A percentile compares a stretch with the other conserved stretches of the same genome.
Conservation (phyloP, 2,888 invertebrate species). For the Melipona bicolor region DNA sequence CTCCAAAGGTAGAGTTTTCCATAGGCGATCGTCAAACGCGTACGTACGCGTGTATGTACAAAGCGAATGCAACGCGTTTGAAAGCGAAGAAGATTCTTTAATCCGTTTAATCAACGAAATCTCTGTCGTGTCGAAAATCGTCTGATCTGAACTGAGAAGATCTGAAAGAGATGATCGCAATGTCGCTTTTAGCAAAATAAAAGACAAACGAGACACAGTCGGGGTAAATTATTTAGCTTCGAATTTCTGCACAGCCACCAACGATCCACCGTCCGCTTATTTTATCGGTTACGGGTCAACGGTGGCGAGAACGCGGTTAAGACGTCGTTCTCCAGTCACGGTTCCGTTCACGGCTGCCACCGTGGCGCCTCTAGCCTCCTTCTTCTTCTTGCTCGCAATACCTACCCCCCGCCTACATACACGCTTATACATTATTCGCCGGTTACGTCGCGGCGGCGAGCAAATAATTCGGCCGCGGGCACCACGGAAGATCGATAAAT, state of each 20-base stretch:
- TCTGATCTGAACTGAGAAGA: too few species aligned
- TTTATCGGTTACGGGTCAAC: neutral
- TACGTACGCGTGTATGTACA: too few species aligned
- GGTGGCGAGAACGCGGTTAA: neutral
- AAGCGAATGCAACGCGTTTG: too few species aligned
- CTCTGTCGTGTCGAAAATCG: too few species aligned
- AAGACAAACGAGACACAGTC: conserved; percentile 3
- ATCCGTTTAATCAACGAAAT: too few species aligned
- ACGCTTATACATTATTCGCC: conserved; percentile 54
- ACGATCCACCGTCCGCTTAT: neutral
- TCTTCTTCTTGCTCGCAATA: neutral
- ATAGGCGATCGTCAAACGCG: too few species aligned
- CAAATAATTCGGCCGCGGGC: conserved; percentile 50
- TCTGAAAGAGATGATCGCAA: too few species aligned
- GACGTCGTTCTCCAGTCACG: conserved; percentile 7
- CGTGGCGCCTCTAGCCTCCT: neutral
- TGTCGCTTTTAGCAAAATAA: too few species aligned
- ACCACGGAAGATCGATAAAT: conserved; percentile 52
- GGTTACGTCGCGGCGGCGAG: conserved; percentile 41
- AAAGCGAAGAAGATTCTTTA: too few species aligned
- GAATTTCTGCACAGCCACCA: neutral
- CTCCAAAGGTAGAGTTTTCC: neutral
- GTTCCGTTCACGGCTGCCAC: neutral
- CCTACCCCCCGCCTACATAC: neutral
- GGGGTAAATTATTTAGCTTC: conserved; percentile 46